Conservation (phyloP, 2,113 vertebrate species). For the Herpailurus yagouaroundi region DNA sequence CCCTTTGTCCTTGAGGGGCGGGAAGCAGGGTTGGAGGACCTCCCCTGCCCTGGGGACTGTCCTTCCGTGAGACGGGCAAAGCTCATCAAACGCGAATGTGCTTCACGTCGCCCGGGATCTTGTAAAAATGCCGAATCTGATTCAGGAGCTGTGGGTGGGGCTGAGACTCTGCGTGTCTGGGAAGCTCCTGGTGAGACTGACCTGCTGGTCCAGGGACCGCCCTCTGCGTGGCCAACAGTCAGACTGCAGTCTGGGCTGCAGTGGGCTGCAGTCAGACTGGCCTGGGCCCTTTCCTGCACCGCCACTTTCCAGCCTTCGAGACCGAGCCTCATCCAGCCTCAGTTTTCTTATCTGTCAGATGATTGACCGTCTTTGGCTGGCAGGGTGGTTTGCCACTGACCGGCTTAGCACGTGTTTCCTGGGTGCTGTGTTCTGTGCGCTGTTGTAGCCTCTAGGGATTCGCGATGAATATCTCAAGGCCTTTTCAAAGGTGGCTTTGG, state of each 20-base stretch:
- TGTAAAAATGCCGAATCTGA: background rate
- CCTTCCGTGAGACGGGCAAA: background rate
- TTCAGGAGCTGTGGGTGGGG: background rate
- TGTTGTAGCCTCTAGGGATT: background rate
- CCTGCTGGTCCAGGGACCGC: background rate
- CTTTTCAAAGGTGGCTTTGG: background rate
- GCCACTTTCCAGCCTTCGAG: background rate
- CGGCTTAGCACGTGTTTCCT: background rate
- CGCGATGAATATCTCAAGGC: background rate
- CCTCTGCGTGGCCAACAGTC: background rate
- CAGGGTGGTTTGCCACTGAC: background rate
- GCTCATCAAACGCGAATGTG: background rate
- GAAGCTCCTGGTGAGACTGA: background rate
- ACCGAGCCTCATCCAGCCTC: background rate
- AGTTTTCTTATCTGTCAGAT: background rate
- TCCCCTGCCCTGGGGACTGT: no score
- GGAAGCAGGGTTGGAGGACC: background rate
- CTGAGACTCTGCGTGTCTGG: background rate
- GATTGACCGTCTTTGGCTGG: background rate
- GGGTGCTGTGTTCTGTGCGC: rapidly evolving
- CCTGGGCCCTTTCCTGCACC: background rate
- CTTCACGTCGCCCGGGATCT: background rate
- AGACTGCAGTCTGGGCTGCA: no score
- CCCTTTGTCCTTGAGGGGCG: background rate
- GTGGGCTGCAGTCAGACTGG: background rate